These are phyloP conservation scores for Eumeta japonica DNA, from an alignment of 1,140 invertebrate species.

Conservation along the genomic window DNA sequence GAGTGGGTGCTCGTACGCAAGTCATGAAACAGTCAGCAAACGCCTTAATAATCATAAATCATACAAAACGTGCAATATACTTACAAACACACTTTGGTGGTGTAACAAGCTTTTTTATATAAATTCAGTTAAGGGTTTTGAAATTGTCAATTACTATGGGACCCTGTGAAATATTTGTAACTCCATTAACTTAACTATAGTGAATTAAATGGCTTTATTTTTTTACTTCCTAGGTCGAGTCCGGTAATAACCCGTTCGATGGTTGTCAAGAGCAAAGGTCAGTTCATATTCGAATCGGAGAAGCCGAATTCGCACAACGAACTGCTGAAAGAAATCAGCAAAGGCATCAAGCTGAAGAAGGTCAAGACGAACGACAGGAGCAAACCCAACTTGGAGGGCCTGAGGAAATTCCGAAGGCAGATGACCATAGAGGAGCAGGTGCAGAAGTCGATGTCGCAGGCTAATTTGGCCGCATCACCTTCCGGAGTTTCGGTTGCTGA, in stretches of 20 bases:
- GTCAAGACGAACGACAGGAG: slow-evolving; percentile 83
- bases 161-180: too few relatives aligned
- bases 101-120: too few relatives aligned
- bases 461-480: slow-evolving; percentile 54
- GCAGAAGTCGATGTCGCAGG: slow-evolving; percentile 73
- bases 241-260: slow-evolving; percentile 61
- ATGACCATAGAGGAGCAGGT: slow-evolving; percentile 87
- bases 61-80: too few relatives aligned
- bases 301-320: slow-evolving; percentile 79
- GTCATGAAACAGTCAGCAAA: too few relatives aligned
- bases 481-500: slow-evolving; percentile 35
- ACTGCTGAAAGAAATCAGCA: slow-evolving; percentile 79
- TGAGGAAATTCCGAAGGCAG: slow-evolving; percentile 83
- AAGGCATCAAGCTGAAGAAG: slow-evolving; percentile 74
- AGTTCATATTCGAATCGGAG: slow-evolving; percentile 89
- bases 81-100: too few relatives aligned
- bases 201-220: too few relatives aligned
- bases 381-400: slow-evolving; percentile 77
- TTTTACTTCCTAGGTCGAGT: slow-evolving; percentile 50
- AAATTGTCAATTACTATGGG: too few relatives aligned
- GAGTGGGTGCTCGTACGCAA: too few relatives aligned
- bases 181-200: too few relatives aligned
- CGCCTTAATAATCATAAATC: too few relatives aligned
- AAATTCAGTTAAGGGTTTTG: too few relatives aligned
- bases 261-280: slow-evolving; percentile 67